phyloP scores from a whole-genome alignment of 2,797 vertebrate genomes.

The Peromyscus eremicus region DNA sequence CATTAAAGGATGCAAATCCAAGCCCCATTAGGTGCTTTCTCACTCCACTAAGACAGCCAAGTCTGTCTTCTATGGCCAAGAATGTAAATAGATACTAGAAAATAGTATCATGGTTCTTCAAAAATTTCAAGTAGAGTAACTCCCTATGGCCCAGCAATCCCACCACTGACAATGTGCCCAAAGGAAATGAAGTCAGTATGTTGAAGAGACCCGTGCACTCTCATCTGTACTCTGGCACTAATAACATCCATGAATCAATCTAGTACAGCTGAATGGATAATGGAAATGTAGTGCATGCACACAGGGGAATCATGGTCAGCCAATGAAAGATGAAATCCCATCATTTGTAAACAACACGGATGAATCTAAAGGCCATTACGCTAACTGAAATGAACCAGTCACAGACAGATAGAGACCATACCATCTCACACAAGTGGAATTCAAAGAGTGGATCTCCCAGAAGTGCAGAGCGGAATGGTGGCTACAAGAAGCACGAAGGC shows the following conservation, averaged over 20 bases:
- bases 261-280: background rate
- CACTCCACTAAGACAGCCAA: background rate
- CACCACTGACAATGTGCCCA: background rate
- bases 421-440: background rate
- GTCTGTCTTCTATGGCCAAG: background rate
- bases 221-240: background rate
- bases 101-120: background rate
- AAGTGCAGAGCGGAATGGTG: background rate
- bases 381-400: background rate
- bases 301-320: background rate
- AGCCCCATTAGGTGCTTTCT: too few relatives aligned
- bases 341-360: background rate
- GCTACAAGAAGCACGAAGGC: too few relatives aligned
- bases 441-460: background rate
- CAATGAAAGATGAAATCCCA: background rate
- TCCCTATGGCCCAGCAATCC: background rate
- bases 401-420: background rate
- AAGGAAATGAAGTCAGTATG: too few relatives aligned
- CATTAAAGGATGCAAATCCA: background rate
- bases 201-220: background rate
- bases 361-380: background rate
- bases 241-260: background rate
- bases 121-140: background rate
- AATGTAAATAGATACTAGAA: background rate
- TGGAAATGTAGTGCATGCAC: background rate